phyloP scores from a whole-genome alignment of 2,888 invertebrate genomes.

The Muschampia plurimacula region DNA sequence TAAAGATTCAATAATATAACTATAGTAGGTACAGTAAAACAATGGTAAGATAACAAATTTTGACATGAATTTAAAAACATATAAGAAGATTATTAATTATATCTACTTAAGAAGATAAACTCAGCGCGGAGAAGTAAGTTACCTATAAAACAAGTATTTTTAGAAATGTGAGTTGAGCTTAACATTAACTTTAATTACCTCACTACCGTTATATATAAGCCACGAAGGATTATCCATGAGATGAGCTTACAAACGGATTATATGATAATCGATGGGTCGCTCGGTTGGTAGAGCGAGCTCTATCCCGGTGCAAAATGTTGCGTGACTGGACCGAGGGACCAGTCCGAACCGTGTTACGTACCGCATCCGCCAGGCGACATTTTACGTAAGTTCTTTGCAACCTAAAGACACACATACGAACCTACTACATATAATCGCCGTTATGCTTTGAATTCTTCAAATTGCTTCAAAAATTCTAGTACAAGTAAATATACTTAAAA shows the following conservation, averaged over 20 bases:
- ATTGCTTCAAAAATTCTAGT: too few species aligned
- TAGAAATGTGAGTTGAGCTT: neutral
- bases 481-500: too few species aligned
- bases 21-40: too few species aligned
- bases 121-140: too few species aligned
- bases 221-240: neutral
- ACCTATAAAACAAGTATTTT: neutral
- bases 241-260: slow-evolving; percentile 3
- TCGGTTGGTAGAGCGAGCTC: slow-evolving; percentile 9
- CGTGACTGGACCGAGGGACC: slow-evolving; percentile 11
- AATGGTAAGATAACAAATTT: too few species aligned
- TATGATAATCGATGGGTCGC: neutral
- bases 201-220: neutral
- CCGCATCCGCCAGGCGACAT: neutral
- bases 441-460: too few species aligned
- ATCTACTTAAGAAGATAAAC: too few species aligned
- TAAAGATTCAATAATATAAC: too few species aligned
- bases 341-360: slow-evolving; percentile 20
- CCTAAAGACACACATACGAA: neutral
- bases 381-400: neutral
- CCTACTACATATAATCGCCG: neutral
- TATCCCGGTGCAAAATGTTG: slow-evolving; percentile 31
- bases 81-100: too few species aligned
- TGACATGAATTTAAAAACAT: too few species aligned
- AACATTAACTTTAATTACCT: neutral